phyloP scores from a whole-genome alignment of 2,797 vertebrate species.

The Vultur gryphus region DNA sequence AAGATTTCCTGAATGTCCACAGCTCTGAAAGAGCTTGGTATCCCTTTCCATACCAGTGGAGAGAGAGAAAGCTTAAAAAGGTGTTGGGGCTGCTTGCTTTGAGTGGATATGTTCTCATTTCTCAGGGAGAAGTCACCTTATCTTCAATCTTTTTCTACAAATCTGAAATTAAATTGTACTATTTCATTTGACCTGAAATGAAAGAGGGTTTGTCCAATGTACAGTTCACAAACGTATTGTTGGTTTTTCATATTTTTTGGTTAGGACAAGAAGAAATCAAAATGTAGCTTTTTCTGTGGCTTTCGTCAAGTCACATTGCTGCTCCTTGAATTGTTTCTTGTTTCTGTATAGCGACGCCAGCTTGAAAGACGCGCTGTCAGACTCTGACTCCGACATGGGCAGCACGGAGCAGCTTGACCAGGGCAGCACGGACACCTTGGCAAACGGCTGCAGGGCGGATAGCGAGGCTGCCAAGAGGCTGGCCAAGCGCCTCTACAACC shows the following conservation, averaged over 20 bases:
- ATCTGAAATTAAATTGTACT: background rate
- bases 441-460: constrained; percentile 90
- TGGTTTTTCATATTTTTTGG: rapidly evolving
- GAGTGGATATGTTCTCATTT: background rate
- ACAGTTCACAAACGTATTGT: rapidly evolving
- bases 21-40: background rate
- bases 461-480: constrained; percentile 88
- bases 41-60: background rate
- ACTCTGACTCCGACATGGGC: constrained; percentile 89
- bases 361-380: constrained; percentile 87
- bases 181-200: background rate
- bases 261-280: background rate
- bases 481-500: constrained; percentile 92
- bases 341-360: constrained; percentile 81
- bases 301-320: rapidly evolving
- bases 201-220: background rate
- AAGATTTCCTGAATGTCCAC: background rate
- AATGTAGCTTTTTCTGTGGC: rapidly evolving
- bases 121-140: background rate
- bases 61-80: background rate
- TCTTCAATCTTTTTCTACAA: background rate
- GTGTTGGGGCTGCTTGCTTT: background rate
- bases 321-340: background rate
- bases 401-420: constrained; percentile 85
- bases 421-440: constrained; percentile 85